Evolutionary conservation across 37 sponge, comb jelly and placozoan genomes (phyloP).

Genomic region (Cladorhizidae sp.): DNA sequence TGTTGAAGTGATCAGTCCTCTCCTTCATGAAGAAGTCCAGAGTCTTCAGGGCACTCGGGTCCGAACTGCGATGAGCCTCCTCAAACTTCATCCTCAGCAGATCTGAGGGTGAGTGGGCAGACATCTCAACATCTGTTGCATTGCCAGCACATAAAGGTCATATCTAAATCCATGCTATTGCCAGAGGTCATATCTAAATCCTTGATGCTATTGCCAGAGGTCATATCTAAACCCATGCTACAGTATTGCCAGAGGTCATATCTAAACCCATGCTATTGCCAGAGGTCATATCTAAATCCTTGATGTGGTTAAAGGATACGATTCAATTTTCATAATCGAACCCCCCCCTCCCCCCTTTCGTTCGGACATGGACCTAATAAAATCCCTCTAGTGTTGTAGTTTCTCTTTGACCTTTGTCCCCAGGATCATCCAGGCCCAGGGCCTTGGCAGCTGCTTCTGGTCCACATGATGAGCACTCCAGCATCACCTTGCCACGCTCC

Average conservation of each 20-base stretch:
- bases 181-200: too few species aligned
- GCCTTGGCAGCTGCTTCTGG: slow-evolving; percentile 75
- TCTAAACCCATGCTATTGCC: too few species aligned
- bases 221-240: too few species aligned
- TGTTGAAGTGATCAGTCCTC: slow-evolving; percentile 72
- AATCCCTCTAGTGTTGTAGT: background rate
- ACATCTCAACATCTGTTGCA: too few species aligned
- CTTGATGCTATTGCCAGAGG: too few species aligned
- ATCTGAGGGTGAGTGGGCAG: slow-evolving; percentile 16
- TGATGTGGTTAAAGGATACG: too few species aligned
- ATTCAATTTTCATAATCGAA: background rate
- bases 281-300: too few species aligned
- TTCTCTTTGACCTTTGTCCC: slow-evolving; percentile 21
- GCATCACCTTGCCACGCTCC: slow-evolving; percentile 36
- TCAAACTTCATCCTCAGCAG: slow-evolving; percentile 53
- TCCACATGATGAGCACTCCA: slow-evolving; percentile 33
- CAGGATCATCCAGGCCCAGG: slow-evolving; percentile 41
- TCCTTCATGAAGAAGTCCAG: slow-evolving; percentile 76
- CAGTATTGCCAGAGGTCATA: too few species aligned
- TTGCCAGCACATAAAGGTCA: too few species aligned
- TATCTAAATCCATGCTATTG: too few species aligned
- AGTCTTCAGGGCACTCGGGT: slow-evolving; percentile 47
- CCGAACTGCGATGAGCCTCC: slow-evolving; percentile 66
- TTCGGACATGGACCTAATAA: background rate
- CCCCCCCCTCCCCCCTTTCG: background rate